A percentile compares a stretch with the other conserved stretches of the same genome.
Conservation (phyloP, 2,888 invertebrate species). For the Hirtodrosophila trivittata region DNA sequence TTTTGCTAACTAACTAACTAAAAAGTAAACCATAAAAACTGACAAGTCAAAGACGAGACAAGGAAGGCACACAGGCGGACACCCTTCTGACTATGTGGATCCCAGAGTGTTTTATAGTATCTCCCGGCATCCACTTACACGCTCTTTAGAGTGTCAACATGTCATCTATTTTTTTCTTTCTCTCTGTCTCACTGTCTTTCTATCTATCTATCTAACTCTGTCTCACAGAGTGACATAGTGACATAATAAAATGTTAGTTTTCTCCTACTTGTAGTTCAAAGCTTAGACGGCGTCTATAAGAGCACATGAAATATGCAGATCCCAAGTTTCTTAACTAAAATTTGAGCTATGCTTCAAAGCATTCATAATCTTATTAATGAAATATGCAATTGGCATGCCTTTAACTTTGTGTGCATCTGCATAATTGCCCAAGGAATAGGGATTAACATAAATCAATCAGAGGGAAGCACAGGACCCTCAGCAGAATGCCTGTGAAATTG, state of each 20-base stretch:
- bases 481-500: constrained; percentile 60
- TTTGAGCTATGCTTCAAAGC: constrained; percentile 3
- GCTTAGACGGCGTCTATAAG: constrained; percentile 22
- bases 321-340: constrained; percentile 10
- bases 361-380: constrained; percentile 41
- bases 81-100: constrained; percentile 10
- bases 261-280: constrained; percentile 47
- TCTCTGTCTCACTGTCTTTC: neutral
- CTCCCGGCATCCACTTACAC: constrained; percentile 59
- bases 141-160: constrained; percentile 78
- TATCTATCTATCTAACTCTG: constrained; percentile 7
- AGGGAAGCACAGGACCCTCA: neutral
- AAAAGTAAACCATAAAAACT: constrained; percentile 70
- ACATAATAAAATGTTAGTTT: constrained; percentile 76
- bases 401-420: constrained; percentile 43
- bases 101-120: neutral
- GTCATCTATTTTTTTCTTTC: constrained; percentile 38
- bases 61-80: constrained; percentile 5
- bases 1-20: constrained; percentile 73
- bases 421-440: constrained; percentile 57
- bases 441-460: constrained; percentile 74
- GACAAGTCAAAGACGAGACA: constrained; percentile 41
- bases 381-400: constrained; percentile 46
- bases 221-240: constrained; percentile 67
- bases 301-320: constrained; percentile 15